Conservation (phyloP, 2,113 vertebrate species). For the Dinomys branickii region DNA sequence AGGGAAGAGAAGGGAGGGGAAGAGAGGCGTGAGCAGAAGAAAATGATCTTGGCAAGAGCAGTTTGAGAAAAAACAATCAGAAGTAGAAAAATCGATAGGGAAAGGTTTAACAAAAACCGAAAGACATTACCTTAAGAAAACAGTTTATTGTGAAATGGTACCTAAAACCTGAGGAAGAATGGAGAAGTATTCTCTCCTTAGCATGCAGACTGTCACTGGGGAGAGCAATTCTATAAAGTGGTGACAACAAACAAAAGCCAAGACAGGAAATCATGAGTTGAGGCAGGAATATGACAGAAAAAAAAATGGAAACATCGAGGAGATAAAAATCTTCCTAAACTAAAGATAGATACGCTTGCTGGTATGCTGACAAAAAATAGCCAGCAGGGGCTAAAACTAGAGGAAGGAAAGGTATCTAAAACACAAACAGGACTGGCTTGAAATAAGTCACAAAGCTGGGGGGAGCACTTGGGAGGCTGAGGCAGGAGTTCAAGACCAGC, state of each 20-base stretch:
- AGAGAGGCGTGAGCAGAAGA: too few relatives aligned
- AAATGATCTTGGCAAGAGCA: neutral
- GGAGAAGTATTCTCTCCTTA: neutral
- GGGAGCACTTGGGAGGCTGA: too few relatives aligned
- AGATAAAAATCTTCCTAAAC: neutral
- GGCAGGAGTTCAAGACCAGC: too few relatives aligned
- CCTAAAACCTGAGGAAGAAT: neutral
- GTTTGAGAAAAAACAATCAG: neutral
- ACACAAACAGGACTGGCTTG: neutral
- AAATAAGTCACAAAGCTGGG: neutral
- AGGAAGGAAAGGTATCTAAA: neutral
- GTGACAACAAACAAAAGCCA: neutral
- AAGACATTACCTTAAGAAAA: neutral
- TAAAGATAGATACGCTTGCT: neutral
- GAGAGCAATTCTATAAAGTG: neutral
- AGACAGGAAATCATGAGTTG: neutral
- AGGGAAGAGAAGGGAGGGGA: neutral
- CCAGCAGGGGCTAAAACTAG: neutral
- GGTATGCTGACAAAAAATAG: neutral
- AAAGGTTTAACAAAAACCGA: neutral
- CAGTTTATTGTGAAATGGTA: neutral
- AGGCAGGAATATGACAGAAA: neutral
- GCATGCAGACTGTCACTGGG: neutral
- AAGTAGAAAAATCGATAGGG: neutral
- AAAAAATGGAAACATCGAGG: neutral